These are phyloP conservation scores for Cryptops parisi DNA, from an alignment of 2,888 invertebrate genomes.

Conservation along the genomic window DNA sequence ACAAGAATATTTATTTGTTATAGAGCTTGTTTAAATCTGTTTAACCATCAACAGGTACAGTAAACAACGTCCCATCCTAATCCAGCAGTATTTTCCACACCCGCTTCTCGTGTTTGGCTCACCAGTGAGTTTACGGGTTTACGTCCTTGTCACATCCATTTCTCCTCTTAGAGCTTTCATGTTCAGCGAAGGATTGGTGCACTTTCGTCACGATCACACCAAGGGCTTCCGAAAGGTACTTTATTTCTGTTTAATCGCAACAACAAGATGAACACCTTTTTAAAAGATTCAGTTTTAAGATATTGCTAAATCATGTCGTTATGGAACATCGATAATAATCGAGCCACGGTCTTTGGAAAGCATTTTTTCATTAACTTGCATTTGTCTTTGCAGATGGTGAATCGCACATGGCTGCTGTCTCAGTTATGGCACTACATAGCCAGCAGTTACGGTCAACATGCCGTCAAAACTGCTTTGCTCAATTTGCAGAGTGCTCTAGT, in stretches of 20 bases:
- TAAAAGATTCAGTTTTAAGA: no score
- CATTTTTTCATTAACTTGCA: no score
- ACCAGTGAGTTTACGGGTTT: slow-evolving; percentile 27
- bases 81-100: slow-evolving; percentile 22
- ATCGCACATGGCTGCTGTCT: slow-evolving; percentile 22
- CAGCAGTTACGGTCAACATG: slow-evolving; percentile 21
- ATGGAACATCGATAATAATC: no score
- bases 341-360: no score
- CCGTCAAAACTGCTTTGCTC: slow-evolving; percentile 20
- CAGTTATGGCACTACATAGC: slow-evolving; percentile 23
- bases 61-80: slow-evolving; percentile 16
- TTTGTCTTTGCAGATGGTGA: slow-evolving; percentile 21
- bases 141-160: slow-evolving; percentile 29
- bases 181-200: slow-evolving; percentile 28
- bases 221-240: slow-evolving; percentile 25
- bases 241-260: no score
- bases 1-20: background rate
- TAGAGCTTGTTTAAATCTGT: background rate
- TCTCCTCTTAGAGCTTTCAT: slow-evolving; percentile 29
- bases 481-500: slow-evolving; percentile 21
- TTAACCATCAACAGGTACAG: no score
- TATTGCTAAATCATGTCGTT: no score
- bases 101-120: slow-evolving; percentile 26
- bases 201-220: slow-evolving; percentile 24
- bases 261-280: no score